These are phyloP conservation scores for Papilio protenor DNA, from an alignment of 2,888 invertebrate species.

Conservation along the genomic window DNA sequence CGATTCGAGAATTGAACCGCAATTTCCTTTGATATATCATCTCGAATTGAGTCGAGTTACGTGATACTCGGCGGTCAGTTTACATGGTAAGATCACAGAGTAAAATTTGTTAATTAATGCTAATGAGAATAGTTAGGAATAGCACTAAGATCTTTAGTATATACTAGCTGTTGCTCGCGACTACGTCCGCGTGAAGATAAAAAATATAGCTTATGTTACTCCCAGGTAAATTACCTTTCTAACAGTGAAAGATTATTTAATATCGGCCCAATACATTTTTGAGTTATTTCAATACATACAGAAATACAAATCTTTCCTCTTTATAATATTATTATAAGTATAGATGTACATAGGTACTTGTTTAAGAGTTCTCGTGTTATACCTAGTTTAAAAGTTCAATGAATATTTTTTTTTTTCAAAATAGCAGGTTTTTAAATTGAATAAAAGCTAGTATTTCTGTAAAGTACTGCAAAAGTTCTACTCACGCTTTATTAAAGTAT, in stretches of 20 bases:
- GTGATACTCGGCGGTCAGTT: constrained; percentile 3
- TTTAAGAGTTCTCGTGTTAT: too few relatives aligned
- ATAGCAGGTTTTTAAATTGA: neutral
- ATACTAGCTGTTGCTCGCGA: neutral
- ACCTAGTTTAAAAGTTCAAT: too few relatives aligned
- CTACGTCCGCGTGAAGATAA: too few relatives aligned
- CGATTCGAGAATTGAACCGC: neutral
- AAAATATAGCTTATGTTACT: too few relatives aligned
- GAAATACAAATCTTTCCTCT: too few relatives aligned
- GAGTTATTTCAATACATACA: too few relatives aligned
- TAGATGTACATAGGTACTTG: too few relatives aligned
- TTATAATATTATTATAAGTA: too few relatives aligned
- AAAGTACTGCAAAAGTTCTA: neutral
- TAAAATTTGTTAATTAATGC: neutral
- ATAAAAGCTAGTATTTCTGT: neutral
- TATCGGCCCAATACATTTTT: too few relatives aligned
- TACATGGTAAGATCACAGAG: neutral
- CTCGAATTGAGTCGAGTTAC: constrained; percentile 3
- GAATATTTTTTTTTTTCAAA: too few relatives aligned
- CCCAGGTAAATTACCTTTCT: too few relatives aligned
- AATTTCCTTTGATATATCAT: constrained; percentile 1
- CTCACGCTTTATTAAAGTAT: neutral
- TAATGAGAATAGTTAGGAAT: neutral
- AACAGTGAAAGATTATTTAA: too few relatives aligned
- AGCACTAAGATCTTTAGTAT: neutral